Evolutionary conservation across 1,140 invertebrate species (phyloP).

Genomic region (Hypsibius dujardini): DNA sequence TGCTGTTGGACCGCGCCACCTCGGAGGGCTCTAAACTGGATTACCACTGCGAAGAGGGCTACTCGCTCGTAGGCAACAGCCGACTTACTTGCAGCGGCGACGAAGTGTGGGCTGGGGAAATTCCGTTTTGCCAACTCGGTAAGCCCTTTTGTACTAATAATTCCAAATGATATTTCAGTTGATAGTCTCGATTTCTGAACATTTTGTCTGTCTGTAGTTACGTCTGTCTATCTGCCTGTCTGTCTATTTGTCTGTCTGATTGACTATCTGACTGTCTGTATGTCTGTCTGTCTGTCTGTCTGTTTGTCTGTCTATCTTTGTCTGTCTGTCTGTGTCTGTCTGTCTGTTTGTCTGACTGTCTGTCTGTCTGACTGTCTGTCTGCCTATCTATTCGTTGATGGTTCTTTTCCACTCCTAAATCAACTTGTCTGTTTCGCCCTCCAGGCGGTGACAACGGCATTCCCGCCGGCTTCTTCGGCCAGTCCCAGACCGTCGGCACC

Average conservation of each 20-base stretch:
- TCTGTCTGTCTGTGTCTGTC: no score
- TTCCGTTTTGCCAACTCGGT: conserved; percentile 9
- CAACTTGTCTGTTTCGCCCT: not conserved
- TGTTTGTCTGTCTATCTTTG: not conserved
- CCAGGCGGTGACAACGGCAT: not conserved
- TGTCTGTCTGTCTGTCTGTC: not conserved
- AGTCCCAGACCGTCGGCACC: no score
- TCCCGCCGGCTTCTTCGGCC: no score
- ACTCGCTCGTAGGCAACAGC: not conserved
- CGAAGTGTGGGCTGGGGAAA: conserved; percentile 4
- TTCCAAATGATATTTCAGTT: no score
- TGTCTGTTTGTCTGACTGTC: no score
- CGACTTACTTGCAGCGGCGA: not conserved
- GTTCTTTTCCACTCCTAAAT: not conserved
- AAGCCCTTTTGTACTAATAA: not conserved
- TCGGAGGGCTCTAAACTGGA: not conserved
- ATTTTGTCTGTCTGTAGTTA: not conserved
- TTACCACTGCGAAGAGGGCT: not conserved
- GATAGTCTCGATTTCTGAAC: not conserved
- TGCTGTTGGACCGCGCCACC: not conserved
- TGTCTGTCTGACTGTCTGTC: not conserved
- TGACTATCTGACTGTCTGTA: not conserved
- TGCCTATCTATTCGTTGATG: not conserved
- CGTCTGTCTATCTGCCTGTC: not conserved
- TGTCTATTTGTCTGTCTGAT: not conserved